Evolutionary conservation across 53 echinoderm and acorn worm genomes (phyloP).

Genomic region (Crossaster papposus): DNA sequence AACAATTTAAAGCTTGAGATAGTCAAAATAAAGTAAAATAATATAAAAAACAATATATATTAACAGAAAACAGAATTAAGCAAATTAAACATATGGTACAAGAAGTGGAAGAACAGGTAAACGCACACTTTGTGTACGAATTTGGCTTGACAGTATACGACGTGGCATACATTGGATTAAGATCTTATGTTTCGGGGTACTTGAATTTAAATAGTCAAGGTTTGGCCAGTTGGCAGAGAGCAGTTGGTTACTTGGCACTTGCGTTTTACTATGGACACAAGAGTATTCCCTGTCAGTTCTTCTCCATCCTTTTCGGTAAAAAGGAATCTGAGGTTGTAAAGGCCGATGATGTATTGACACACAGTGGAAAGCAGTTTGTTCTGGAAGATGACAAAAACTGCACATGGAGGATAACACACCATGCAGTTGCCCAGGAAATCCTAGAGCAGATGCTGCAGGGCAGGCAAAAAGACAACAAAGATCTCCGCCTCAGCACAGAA

Average conservation of each 20-base stretch:
- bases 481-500: neutral
- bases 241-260: slow-evolving; percentile 55
- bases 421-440: slow-evolving; percentile 60
- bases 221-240: slow-evolving; percentile 40
- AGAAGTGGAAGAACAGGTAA: slow-evolving; percentile 9
- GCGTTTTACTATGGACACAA: slow-evolving; percentile 59
- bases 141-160: slow-evolving; percentile 59
- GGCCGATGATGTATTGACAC: slow-evolving; percentile 17
- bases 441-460: slow-evolving; percentile 42
- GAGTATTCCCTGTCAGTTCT: slow-evolving; percentile 52
- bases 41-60: no score
- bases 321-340: slow-evolving; percentile 25
- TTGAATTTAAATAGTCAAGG: neutral
- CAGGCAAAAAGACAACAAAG: neutral
- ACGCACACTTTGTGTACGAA: slow-evolving; percentile 55
- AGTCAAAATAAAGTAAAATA: no score
- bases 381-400: slow-evolving; percentile 29
- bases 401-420: slow-evolving; percentile 63
- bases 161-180: slow-evolving; percentile 29
- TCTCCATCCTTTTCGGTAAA: slow-evolving; percentile 40
- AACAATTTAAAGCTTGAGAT: no score
- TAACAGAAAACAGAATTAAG: no score
- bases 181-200: slow-evolving; percentile 45
- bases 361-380: slow-evolving; percentile 44
- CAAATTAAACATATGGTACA: slow-evolving; percentile 6